Evolutionary conservation across 2,113 vertebrate species (phyloP), one percentile per base, ranked within the genome.

Genomic region (Hiodon tergisus): DNA sequence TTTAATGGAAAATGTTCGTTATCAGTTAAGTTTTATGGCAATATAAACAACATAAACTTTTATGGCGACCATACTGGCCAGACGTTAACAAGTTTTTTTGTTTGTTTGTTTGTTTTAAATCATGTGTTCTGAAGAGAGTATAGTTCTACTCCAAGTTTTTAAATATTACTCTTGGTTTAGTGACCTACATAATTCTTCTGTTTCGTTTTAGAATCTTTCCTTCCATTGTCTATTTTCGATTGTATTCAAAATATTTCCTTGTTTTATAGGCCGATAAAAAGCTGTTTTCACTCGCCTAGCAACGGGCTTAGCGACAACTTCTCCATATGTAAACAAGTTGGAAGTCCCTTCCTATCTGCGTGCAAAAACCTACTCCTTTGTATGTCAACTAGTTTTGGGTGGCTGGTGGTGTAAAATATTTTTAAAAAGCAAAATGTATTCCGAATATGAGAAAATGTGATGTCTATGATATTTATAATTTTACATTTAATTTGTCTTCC

Each of bases 1-100:
- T 76, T 7, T 13, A 46, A 60, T n/a, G 10, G 58, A 51, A 51
- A 16, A 13, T 5, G 9, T 48, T 8, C 31, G 54, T 8, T 72
- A 16, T 8, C 46, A 52, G n/a, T 72, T 62, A 70, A 68, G n/a
- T 54, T 70, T 76, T 63, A 76, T 46, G 2, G 59, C 17, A 5
- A n/a, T 46, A 17, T 70, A 67, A 62, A 53, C 6, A 70, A 7
- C 10, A 62, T 75, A 59, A 76, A 69, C 9, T 62, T 63, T 76
- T 70, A 71, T 16, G 14, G 31, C 16, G 13, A 55, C 5, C 13
- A 63, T 76, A 51, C 54, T 69, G 16, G 16, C 52, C 48, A 62
- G 16, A 62, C n/a, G n/a, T 46, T 69, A 14, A 63, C 14, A 63
- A 6, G 4, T 71, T 48, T 46, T 74, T 58, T 8, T 47, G 14